Percentiles rank a stretch among this genome's conserved stretches.
Conservation (phyloP, 2,797 vertebrate species). For the Vultur gryphus region DNA sequence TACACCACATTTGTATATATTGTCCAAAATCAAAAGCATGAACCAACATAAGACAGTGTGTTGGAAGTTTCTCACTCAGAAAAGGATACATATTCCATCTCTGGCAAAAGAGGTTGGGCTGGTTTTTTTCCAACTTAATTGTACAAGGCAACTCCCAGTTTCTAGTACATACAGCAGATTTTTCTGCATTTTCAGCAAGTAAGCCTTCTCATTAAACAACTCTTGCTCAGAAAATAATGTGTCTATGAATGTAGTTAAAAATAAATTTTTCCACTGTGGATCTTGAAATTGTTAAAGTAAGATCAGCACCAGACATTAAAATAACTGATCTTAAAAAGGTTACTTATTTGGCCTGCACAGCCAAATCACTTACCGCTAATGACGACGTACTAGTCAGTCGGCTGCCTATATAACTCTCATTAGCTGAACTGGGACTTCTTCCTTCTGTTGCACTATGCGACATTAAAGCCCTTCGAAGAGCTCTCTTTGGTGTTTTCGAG, state of each 20-base stretch:
- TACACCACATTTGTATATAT: not conserved
- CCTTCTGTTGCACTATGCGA: constrained; percentile 83
- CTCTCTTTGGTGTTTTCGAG: constrained; percentile 94
- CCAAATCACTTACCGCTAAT: constrained; percentile 82
- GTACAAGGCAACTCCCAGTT: not conserved
- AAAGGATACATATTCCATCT: not conserved
- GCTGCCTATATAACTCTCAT: constrained; percentile 71
- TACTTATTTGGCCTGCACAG: not conserved
- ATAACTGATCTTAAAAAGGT: not conserved
- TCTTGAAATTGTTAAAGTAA: not conserved
- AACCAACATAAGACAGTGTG: not conserved
- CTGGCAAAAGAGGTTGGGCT: not conserved
- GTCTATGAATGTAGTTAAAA: not conserved
- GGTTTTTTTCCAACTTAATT: not conserved
- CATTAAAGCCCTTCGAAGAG: constrained; percentile 89
- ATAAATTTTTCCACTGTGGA: not conserved
- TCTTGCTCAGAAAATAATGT: not conserved
- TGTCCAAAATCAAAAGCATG: not conserved
- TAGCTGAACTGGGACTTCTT: constrained; percentile 76
- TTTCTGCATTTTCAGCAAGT: not conserved
- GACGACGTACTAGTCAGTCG: constrained; percentile 83
- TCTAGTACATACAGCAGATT: not conserved
- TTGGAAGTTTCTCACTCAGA: not conserved
- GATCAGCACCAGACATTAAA: not conserved
- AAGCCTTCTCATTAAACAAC: not conserved